Evolutionary conservation across 2,113 vertebrate species (phyloP), one percentile per base, ranked within the genome.

Genomic region (Columba janthina): DNA sequence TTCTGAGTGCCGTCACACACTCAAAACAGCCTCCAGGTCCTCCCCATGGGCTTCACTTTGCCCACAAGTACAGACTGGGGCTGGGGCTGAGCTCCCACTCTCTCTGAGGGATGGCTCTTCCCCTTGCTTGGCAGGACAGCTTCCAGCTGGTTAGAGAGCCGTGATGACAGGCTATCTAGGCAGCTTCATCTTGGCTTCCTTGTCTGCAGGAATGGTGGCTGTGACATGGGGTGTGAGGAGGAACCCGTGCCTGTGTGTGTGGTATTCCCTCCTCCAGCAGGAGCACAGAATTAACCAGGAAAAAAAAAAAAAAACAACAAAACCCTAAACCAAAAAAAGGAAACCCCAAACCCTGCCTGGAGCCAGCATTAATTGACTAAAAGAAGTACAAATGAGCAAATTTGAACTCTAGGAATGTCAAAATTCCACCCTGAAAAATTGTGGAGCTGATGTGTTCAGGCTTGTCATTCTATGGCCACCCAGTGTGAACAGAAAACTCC

Each of bases 1-100:
- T 91, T 98, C 93, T 90, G 95, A 97, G 95, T 8, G 69, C 82
- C 29, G 87, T 93, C 96, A 75, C 92, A 97, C n/a, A 83, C 94
- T 93, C 70, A 89, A 51, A 96, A 11, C 88, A 65, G 91, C 67
- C 88, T 26, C 61, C 82, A 90, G 85, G 95, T 70, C 66, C 78
- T 97, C 93, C 91, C 89, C 0, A 0, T 0, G 1, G 80, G 86
- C 75, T 94, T 71, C 0, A 1, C 65, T 73, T 91, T 0, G 1
- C 87, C 77, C 7, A 0, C 66, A 58, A 53, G 61, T 91, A 65
- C 0, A 74, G 19, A 72, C 65, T 60, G 73, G 80, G 19, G 75
- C 65, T 60, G 73, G 40, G 53, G 81, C 70, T 93, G 74, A 57
- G 77, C 66, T 96, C 77, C 44, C 50, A 12, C 21, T 86, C 38